phyloP scores from a whole-genome alignment of 92 coral and sea anemone genomes.

The Paramuricea clavata region DNA sequence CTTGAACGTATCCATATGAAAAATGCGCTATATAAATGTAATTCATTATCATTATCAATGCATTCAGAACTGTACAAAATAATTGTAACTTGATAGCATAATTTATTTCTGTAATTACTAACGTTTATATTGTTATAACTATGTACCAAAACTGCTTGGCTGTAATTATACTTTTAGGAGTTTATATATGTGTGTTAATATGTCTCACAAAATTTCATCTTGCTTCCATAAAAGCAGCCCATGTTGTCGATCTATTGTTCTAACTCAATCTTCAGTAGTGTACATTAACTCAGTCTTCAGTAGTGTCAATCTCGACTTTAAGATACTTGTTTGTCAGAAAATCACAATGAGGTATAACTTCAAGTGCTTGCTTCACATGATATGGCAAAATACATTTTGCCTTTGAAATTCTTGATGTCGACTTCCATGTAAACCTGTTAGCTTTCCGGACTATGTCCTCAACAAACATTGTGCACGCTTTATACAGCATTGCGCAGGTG shows the following conservation, averaged over 20 bases:
- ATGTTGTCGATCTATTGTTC: too few relatives aligned
- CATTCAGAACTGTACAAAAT: neutral
- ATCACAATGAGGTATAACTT: constrained; percentile 78
- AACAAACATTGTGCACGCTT: constrained; percentile 72
- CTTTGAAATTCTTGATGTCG: constrained; percentile 66
- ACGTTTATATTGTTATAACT: too few relatives aligned
- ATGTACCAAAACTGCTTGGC: too few relatives aligned
- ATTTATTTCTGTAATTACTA: neutral
- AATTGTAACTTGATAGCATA: neutral
- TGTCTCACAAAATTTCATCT: too few relatives aligned
- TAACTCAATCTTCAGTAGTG: too few relatives aligned
- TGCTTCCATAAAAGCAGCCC: too few relatives aligned
- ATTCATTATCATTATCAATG: neutral
- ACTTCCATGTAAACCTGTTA: constrained; percentile 73
- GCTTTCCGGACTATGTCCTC: constrained; percentile 83
- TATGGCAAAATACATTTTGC: constrained; percentile 73
- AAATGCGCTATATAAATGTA: too few relatives aligned
- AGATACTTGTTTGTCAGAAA: constrained; percentile 75
- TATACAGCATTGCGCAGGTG: constrained; percentile 72
- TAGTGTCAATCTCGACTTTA: constrained; percentile 53
- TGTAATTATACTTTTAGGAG: too few relatives aligned
- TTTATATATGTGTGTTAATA: too few relatives aligned
- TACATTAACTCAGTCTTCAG: neutral
- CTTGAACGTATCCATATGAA: too few relatives aligned
- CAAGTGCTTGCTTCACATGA: constrained; percentile 80